phyloP scores from a whole-genome alignment of 2,888 invertebrate species.

The Xiphydria camelus region DNA sequence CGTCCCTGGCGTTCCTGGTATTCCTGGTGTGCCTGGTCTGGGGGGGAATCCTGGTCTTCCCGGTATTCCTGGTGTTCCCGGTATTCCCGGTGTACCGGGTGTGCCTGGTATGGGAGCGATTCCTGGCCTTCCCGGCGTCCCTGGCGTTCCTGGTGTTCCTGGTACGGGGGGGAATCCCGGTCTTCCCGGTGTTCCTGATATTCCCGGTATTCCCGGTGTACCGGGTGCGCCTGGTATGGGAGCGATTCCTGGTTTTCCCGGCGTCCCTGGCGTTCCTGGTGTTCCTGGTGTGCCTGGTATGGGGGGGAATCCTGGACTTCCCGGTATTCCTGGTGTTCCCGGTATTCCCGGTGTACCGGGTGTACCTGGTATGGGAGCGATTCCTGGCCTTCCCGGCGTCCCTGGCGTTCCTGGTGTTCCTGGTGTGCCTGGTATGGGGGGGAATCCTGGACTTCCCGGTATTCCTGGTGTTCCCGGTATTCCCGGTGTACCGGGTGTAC shows the following conservation, averaged over 20 bases:
- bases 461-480: conserved; percentile 24
- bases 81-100: conserved; percentile 59
- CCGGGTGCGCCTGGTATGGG: conserved; percentile 39
- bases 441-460: conserved; percentile 21
- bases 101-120: conserved; percentile 3
- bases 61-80: conserved; percentile 16
- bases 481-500: conserved; percentile 30
- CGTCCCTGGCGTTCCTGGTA: conserved; percentile 22
- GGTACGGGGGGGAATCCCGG: conserved; percentile 32
- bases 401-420: conserved; percentile 20
- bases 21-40: conserved; percentile 55
- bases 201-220: conserved; percentile 52
- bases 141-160: conserved; percentile 52
- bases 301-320: conserved; percentile 29
- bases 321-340: conserved; percentile 5
- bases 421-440: conserved; percentile 13
- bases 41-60: conserved; percentile 23
- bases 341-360: conserved; percentile 22
- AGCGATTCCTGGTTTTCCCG: conserved; percentile 25
- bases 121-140: too few species aligned
- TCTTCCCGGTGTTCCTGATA: conserved; percentile 8
- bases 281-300: conserved; percentile 21
- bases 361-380: conserved; percentile 28
- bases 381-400: conserved; percentile 23
- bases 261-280: conserved; percentile 18